These are phyloP conservation scores for Xiphias gladius DNA, from an alignment of 2,113 vertebrate genomes.

Conservation along the genomic window DNA sequence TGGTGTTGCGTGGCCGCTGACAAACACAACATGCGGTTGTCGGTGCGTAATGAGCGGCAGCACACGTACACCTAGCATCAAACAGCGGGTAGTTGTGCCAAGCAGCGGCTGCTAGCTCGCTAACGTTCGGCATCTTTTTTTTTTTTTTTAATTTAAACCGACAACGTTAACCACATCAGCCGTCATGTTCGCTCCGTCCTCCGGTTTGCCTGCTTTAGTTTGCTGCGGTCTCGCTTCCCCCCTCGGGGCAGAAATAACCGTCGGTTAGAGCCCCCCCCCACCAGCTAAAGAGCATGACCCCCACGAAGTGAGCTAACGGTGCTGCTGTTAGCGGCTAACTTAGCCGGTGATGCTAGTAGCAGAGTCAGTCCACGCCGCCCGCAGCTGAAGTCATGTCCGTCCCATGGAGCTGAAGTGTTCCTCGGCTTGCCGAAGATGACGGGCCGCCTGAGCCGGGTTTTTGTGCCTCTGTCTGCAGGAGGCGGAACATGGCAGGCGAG, in stretches of 20 bases:
- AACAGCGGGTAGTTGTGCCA: neutral
- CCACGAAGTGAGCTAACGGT: conserved; percentile 2
- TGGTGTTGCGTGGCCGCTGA: neutral
- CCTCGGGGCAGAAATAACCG: neutral
- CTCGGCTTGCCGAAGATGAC: conserved; percentile 60
- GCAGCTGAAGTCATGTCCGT: conserved; percentile 25
- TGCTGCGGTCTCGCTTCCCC: neutral
- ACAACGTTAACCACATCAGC: neutral
- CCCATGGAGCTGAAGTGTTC: conserved; percentile 60
- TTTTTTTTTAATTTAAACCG: no score
- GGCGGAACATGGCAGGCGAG: conserved; percentile 78
- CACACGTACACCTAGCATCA: neutral
- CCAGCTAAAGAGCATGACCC: conserved; percentile 29
- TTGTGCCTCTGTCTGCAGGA: conserved; percentile 73
- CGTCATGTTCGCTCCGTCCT: conserved; percentile 10
- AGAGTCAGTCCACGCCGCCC: neutral
- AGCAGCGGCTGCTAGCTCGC: conserved; percentile 23
- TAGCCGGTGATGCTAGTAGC: conserved; percentile 42
- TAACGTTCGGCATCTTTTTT: neutral
- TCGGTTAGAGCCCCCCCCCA: neutral
- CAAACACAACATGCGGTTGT: neutral
- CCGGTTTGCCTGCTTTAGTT: neutral
- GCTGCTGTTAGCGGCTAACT: conserved; percentile 38
- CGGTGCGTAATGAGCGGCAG: neutral
- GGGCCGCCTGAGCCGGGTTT: conserved; percentile 39